These are phyloP conservation scores for Phyllotis vaccarum DNA, from an alignment of 2,797 vertebrate species.

Conservation along the genomic window DNA sequence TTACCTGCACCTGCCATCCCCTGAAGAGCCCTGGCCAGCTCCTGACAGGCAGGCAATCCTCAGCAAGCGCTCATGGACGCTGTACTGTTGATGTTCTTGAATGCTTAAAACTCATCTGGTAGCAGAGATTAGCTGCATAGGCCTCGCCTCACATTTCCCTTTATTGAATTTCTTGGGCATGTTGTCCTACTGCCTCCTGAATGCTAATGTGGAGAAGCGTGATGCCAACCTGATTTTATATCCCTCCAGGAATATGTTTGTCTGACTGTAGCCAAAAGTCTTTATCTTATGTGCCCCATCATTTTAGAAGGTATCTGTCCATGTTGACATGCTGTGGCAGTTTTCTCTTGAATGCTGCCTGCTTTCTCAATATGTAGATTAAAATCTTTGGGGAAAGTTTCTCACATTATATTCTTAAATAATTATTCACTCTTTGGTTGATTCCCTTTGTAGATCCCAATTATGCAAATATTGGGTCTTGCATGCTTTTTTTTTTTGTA, in stretches of 20 bases:
- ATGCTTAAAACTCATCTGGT: not conserved
- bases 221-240: slow-evolving; percentile 27
- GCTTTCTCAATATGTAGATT: not conserved
- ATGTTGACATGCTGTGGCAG: not conserved
- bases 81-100: not conserved
- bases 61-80: not conserved
- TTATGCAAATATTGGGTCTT: not conserved
- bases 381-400: not conserved
- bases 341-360: slow-evolving; percentile 23
- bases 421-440: not conserved
- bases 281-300: not conserved
- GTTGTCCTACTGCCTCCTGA: slow-evolving; percentile 12
- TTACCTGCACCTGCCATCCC: not conserved
- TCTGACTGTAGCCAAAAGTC: slow-evolving; percentile 4
- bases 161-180: slow-evolving; percentile 43
- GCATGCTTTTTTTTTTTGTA: not conserved
- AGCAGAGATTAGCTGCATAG: not conserved
- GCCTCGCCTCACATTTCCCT: not conserved
- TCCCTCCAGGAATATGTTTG: slow-evolving; percentile 45
- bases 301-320: not conserved
- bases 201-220: slow-evolving; percentile 38
- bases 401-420: slow-evolving; percentile 7
- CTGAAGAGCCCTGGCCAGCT: not conserved
- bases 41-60: not conserved
- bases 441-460: not conserved